These are phyloP conservation scores for Sphaerophoria rueppellii DNA, from an alignment of 2,888 invertebrate species.

Conservation along the genomic window DNA sequence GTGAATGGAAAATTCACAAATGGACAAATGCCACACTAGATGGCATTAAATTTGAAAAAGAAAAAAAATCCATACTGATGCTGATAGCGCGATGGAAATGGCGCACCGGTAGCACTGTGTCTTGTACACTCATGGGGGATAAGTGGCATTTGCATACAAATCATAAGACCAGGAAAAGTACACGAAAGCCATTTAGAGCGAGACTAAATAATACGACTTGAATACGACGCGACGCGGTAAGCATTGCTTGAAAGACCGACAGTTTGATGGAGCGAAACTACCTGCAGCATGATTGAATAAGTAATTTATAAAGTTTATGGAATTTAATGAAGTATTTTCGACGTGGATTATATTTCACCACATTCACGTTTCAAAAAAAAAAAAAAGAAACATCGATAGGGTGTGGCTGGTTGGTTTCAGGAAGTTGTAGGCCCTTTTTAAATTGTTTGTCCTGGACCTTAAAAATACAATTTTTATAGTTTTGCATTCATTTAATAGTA, in stretches of 20 bases:
- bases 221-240: conserved; percentile 7
- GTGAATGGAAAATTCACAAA: conserved; percentile 6
- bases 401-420: conserved; percentile 22
- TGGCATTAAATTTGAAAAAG: conserved; percentile 33
- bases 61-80: conserved; percentile 2
- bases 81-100: background rate
- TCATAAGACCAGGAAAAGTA: conserved; percentile 8
- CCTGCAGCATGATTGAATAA: conserved; percentile 44
- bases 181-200: conserved; percentile 40
- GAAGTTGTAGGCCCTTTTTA: too few species aligned
- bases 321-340: conserved; percentile 59
- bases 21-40: conserved; percentile 41
- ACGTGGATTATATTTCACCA: conserved; percentile 51
- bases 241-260: too few species aligned
- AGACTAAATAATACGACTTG: background rate
- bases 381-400: conserved; percentile 20
- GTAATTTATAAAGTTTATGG: conserved; percentile 65
- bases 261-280: conserved; percentile 11
- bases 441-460: too few species aligned
- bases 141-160: conserved; percentile 62
- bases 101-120: conserved; percentile 31
- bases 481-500: too few species aligned
- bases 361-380: background rate
- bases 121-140: conserved; percentile 17
- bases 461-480: too few species aligned